phyloP scores from a whole-genome alignment of 2,888 invertebrate species.

The Drosophila quinaria region DNA sequence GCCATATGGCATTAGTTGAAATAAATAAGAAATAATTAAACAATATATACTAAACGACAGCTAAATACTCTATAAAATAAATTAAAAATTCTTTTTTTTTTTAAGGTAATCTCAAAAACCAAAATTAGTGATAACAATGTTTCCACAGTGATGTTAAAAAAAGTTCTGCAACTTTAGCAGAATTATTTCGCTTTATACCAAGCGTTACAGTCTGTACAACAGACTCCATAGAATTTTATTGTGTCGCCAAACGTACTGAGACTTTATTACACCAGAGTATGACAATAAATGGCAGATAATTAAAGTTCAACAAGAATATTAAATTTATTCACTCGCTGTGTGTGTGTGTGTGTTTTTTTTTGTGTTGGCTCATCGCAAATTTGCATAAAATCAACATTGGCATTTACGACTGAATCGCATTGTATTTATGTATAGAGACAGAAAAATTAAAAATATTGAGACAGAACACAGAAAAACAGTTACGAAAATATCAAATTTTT shows the following conservation, averaged over 20 bases:
- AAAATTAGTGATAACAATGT: not conserved
- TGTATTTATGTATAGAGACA: conserved; percentile 31
- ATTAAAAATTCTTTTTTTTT: not conserved
- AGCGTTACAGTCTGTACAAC: not conserved
- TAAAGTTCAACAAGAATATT: conserved; percentile 71
- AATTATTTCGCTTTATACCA: not conserved
- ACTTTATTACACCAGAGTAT: conserved; percentile 49
- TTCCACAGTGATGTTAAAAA: not conserved
- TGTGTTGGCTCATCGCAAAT: conserved; percentile 44
- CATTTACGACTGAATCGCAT: conserved; percentile 64
- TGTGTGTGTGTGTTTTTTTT: conserved; percentile 1
- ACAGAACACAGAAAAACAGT: not conserved
- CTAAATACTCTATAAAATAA: not conserved
- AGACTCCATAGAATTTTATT: conserved; percentile 15
- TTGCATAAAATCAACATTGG: conserved; percentile 80
- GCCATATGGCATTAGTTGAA: conserved; percentile 56
- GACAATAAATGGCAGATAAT: conserved; percentile 75
- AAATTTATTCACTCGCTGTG: conserved; percentile 67
- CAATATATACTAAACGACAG: not conserved
- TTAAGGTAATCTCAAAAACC: not conserved
- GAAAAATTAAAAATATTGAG: not conserved
- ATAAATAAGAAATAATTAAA: conserved; percentile 24
- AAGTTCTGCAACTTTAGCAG: not conserved
- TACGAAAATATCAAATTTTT: conserved; percentile 45
- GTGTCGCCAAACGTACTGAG: conserved; percentile 1